Evolutionary conservation across 2,888 invertebrate genomes (phyloP), one percentile per base, ranked within the genome.

Genomic region (Pristionchus arcanus): DNA sequence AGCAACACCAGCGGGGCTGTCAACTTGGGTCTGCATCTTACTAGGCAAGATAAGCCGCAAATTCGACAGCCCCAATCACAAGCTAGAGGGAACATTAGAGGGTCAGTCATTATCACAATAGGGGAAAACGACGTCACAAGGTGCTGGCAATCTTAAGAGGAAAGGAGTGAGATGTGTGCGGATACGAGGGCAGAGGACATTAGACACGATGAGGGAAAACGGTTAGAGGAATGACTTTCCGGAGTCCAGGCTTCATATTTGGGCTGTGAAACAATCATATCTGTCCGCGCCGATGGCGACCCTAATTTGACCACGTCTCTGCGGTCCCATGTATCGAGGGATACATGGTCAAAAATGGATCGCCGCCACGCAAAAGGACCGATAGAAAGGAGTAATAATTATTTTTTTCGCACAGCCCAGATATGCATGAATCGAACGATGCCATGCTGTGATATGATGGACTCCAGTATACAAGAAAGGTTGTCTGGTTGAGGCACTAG

Each of bases 121-220:
- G 37, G 74, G 71, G 37, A 21, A 37, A 71, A 28, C 37, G 31
- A 74, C 74, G 37, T 34, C 74, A 74, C 74, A 74, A 37, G 37
- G 74, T 74, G 74, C 74, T 68, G 2, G 68, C 31, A 21, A 25
- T 2, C 19, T 5, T 21, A 34, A 37, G 74, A 37, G 34, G 74
- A 74, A 34, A 34, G 31, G 37, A 37, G 34, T 37, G 37, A 28
- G 28, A 34, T 71, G 31, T 16, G 66, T 66, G 68, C 68, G 34
- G 68, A 13, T 19, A 28, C 15, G 74, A 37, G 74, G 71, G 21
- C 7, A 34, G 71, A 71, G 71, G 74, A 74, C 74, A 37, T 74
- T 74, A 74, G 74, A 74, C 74, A 74, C 74, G 74, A 74, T 16
- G 63, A 19, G 63, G 74, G 42, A 49, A 74, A 37, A 74, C 74